Evolutionary conservation across 1,140 invertebrate species (phyloP).

Genomic region (Atta texana): DNA sequence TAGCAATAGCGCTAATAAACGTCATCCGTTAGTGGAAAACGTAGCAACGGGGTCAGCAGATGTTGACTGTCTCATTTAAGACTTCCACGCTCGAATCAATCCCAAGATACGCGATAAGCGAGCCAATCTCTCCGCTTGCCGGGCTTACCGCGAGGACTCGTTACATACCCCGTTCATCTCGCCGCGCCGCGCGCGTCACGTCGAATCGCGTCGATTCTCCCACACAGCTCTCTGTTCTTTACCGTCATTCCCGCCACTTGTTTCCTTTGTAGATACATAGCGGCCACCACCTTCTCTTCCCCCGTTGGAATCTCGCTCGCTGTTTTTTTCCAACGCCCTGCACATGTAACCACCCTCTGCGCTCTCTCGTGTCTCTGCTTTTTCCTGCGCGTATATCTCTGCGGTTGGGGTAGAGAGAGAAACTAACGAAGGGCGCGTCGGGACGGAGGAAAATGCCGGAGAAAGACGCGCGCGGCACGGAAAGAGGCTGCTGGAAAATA

Average conservation of each 20-base stretch:
- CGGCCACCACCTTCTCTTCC: neutral
- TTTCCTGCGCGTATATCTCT: conserved; percentile 5
- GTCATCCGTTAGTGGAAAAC: conserved; percentile 42
- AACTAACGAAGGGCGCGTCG: conserved; percentile 12
- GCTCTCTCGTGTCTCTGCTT: conserved; percentile 39
- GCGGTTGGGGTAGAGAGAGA: conserved; percentile 15
- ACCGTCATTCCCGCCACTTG: neutral
- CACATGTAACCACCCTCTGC: conserved; percentile 49
- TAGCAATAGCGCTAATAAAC: conserved; percentile 35
- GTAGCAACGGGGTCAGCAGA: conserved; percentile 25
- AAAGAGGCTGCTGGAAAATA: conserved; percentile 69
- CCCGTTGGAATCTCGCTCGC: conserved; percentile 54
- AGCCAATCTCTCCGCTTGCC: conserved; percentile 34
- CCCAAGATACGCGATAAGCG: conserved; percentile 63
- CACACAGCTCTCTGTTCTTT: conserved; percentile 9
- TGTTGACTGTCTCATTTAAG: conserved; percentile 62
- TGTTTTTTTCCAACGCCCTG: conserved; percentile 67
- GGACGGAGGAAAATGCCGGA: conserved; percentile 25
- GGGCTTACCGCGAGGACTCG: conserved; percentile 20
- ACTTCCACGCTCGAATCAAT: conserved; percentile 68
- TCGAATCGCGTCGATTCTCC: neutral
- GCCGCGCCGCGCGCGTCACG: no score
- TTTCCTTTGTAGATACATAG: conserved; percentile 57
- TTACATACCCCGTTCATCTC: conserved; percentile 25
- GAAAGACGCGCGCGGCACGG: conserved; percentile 45